Conservation (phyloP, 2,113 vertebrate genomes). For the Glaucidium brasilianum region DNA sequence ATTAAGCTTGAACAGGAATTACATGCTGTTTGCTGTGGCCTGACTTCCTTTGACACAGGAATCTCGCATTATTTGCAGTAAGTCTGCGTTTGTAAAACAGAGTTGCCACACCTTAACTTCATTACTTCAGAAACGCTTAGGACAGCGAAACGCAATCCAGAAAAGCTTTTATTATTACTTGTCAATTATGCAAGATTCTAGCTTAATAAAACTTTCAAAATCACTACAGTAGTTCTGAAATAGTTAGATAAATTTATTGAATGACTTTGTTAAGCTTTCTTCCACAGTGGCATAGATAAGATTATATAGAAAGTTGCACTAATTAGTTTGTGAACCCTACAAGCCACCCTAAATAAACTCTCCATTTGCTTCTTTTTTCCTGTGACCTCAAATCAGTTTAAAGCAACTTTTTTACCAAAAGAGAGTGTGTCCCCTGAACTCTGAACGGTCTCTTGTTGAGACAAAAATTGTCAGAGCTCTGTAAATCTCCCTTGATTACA, state of each 20-base stretch:
- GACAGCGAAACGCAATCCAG: background rate
- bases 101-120: slow-evolving; percentile 31
- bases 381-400: background rate
- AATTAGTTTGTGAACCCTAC: background rate
- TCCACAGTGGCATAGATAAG: fast-evolving
- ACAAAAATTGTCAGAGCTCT: background rate
- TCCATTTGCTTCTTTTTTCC: background rate
- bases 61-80: slow-evolving; percentile 15
- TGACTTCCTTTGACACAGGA: slow-evolving; percentile 72
- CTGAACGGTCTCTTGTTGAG: fast-evolving
- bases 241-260: background rate
- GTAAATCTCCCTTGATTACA: background rate
- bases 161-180: background rate
- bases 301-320: background rate
- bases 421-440: too few species aligned
- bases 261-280: background rate
- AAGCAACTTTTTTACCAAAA: background rate
- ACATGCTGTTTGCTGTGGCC: slow-evolving; percentile 68
- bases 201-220: background rate
- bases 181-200: background rate
- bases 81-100: background rate
- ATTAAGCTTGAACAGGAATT: slow-evolving; percentile 71
- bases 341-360: background rate
- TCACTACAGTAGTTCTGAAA: background rate
- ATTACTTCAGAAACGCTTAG: background rate